Percentiles rank a stretch among this genome's conserved stretches.
Conservation (phyloP, 2,888 invertebrate species). For the Drosophila meridiana region DNA sequence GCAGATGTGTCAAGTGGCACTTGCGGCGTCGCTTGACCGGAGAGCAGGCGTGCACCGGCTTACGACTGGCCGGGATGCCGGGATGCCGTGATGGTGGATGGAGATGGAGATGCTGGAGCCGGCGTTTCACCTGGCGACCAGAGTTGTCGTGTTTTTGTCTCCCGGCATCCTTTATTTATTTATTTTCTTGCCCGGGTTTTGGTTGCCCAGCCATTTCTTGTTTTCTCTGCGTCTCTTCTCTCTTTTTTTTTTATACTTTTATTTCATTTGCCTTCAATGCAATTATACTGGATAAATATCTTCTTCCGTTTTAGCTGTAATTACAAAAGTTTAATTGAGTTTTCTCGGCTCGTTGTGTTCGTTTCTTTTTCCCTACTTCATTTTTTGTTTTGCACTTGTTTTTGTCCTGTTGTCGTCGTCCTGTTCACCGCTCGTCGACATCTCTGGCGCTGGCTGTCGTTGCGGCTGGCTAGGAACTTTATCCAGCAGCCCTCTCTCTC, state of each 20-base stretch:
- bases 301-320: constrained; percentile 84
- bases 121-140: constrained; percentile 33
- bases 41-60: constrained; percentile 8
- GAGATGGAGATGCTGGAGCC: neutral
- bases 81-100: neutral
- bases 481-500: constrained; percentile 53
- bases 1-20: constrained; percentile 61
- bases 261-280: constrained; percentile 84
- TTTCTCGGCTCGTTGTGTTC: constrained; percentile 81
- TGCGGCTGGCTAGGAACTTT: constrained; percentile 70
- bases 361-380: constrained; percentile 47
- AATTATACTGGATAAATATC: constrained; percentile 85
- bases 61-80: neutral
- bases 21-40: constrained; percentile 48
- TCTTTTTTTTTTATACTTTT: constrained; percentile 44
- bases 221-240: constrained; percentile 7
- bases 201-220: constrained; percentile 34
- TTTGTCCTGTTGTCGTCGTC: constrained; percentile 34
- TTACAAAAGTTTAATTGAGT: constrained; percentile 85
- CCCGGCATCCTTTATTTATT: constrained; percentile 68
- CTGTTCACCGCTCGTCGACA: constrained; percentile 30
- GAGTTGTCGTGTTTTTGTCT: constrained; percentile 39
- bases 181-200: constrained; percentile 66
- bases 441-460: constrained; percentile 35
- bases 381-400: constrained; percentile 21